phyloP scores from a whole-genome alignment of 2,797 vertebrate species.

The Mastacembelus armatus region DNA sequence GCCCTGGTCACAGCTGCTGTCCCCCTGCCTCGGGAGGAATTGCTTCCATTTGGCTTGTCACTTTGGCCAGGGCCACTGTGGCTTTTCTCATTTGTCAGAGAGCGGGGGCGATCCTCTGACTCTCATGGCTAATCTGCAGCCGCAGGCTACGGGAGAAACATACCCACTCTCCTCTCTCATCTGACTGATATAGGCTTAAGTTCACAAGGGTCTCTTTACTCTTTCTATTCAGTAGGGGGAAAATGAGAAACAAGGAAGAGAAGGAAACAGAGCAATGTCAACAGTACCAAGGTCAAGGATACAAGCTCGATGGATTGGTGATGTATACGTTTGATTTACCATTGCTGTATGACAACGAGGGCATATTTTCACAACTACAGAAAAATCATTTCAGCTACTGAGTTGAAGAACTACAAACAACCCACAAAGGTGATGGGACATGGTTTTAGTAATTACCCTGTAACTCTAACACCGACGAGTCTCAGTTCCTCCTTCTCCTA shows the following conservation, averaged over 20 bases:
- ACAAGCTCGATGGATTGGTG: constrained; percentile 18
- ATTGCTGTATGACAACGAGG: constrained; percentile 17
- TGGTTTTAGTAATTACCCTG: constrained; percentile 58
- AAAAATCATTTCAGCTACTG: constrained; percentile 30
- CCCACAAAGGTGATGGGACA: constrained; percentile 62
- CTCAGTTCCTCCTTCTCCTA: constrained; percentile 40
- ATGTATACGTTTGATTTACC: constrained; percentile 24
- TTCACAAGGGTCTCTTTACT: constrained; percentile 72
- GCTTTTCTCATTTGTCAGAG: constrained; percentile 88
- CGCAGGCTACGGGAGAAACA: constrained; percentile 64
- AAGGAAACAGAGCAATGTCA: constrained; percentile 41
- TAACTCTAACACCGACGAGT: constrained; percentile 44
- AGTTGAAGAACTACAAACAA: constrained; percentile 52
- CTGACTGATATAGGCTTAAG: constrained; percentile 63
- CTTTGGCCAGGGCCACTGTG: constrained; percentile 82
- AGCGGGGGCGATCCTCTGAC: constrained; percentile 78
- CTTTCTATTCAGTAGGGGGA: constrained; percentile 35
- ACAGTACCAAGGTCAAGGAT: constrained; percentile 55
- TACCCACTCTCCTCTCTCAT: constrained; percentile 48
- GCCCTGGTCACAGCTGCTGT: constrained; percentile 85
- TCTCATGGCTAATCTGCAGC: constrained; percentile 81
- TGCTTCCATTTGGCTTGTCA: constrained; percentile 89
- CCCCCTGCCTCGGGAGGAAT: constrained; percentile 86
- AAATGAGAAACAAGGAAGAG: constrained; percentile 47
- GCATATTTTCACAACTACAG: constrained; percentile 13